These are phyloP conservation scores for Chaenogobius annularis DNA, from an alignment of 2,113 vertebrate genomes.

Conservation along the genomic window DNA sequence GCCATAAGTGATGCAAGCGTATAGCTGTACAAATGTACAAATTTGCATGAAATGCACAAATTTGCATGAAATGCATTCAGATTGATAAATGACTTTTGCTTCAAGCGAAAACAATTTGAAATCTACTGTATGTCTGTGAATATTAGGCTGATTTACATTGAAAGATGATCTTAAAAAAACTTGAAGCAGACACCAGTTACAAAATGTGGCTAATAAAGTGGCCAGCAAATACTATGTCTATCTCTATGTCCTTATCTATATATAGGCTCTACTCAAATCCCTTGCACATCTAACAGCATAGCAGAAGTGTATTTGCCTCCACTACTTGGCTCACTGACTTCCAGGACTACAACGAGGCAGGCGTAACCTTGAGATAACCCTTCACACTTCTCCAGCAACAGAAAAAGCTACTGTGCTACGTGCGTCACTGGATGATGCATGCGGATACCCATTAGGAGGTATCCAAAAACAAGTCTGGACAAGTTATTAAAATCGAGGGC, in stretches of 20 bases:
- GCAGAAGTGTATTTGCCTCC: not conserved
- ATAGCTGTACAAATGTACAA: no score
- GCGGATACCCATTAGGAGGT: constrained; percentile 53
- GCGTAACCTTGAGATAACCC: constrained; percentile 39
- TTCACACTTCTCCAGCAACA: constrained; percentile 12
- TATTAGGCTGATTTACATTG: not conserved
- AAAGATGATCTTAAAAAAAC: not conserved
- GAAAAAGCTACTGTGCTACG: constrained; percentile 12
- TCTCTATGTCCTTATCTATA: constrained; percentile 10
- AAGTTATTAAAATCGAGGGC: constrained; percentile 55
- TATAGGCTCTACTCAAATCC: not conserved
- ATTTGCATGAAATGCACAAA: not conserved
- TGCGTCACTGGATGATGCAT: constrained; percentile 38
- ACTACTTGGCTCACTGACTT: not conserved
- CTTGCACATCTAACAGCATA: not conserved
- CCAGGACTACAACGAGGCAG: constrained; percentile 16
- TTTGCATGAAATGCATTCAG: not conserved
- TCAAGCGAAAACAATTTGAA: not conserved
- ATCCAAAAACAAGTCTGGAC: constrained; percentile 62
- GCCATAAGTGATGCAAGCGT: no score
- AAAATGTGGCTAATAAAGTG: not conserved
- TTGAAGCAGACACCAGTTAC: not conserved
- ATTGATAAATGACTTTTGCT: not conserved
- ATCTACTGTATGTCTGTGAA: not conserved
- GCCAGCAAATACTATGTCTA: not conserved